Base-by-base conservation (phyloP, 2,797 vertebrate genomes). In the Onychomys leucogaster region DNA sequence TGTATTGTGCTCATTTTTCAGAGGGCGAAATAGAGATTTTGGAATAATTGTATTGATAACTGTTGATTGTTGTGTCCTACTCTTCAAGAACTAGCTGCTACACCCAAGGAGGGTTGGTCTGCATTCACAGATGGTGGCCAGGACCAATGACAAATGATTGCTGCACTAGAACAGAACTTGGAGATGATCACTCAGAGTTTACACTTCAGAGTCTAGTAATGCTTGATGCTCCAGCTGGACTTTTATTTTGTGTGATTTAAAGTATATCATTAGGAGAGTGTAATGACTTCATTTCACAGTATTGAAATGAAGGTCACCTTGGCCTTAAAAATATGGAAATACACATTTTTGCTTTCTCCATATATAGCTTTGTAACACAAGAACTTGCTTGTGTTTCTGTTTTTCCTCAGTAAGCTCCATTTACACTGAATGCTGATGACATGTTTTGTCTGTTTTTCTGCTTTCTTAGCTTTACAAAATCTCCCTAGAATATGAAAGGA, bases 381-480 rank as follows among this genome's bases (percentile, higher is more conserved):
- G 21, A 67, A 83, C 73, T 14, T 92, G 23, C 94, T 95, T 87
- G 82, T 52, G 61, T 87, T 98, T 77, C 96, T 80, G 2, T 94
- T 96, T 87, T 92, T 93, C 77, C 52, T 76, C 94, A 86, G 75
- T 80, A 65, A 77, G 57, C 57, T 9, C 5, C 61, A 75, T 93
- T 86, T 92, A 95, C 97, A 52, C 93, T 94, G 84, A 97, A 98
- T 95, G 27, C 63, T 95, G 75, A 96, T 97, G 94, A 97, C 86
- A 67, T 86, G 83, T 94, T 78, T 85, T 92, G 37, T 46, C 37
- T 92, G 34, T 73, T 93, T 93, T 89, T 92, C 55, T 43, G 90
- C 59, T 97, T 96, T 49, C 8, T 82, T 96, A 98, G 81, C 93
- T 98, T 96, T 98, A 95, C 83, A 95, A 97, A 95, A 95, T 37